phyloP scores from a whole-genome alignment of 2,113 vertebrate species.

The Paramisgurnus dabryanus region DNA sequence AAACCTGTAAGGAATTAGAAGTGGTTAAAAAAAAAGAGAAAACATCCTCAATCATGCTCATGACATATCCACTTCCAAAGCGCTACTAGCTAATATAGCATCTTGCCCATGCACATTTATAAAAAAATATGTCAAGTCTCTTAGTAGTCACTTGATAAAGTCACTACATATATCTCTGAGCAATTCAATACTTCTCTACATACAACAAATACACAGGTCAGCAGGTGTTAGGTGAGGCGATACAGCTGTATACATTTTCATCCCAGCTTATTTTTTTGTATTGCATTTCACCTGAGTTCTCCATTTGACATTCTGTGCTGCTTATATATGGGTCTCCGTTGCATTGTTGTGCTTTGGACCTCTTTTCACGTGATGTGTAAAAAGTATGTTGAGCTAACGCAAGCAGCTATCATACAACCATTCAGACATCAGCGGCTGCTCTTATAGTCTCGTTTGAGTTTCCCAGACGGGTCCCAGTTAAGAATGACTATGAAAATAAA shows the following conservation, averaged over 20 bases:
- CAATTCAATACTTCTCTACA: constrained; percentile 14
- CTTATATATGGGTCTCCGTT: constrained; percentile 14
- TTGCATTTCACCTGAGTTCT: constrained; percentile 68
- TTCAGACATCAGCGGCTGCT: background rate
- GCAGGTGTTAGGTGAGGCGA: constrained; percentile 11
- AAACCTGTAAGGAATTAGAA: constrained; percentile 4
- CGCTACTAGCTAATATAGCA: constrained; percentile 37
- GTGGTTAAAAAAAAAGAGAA: background rate
- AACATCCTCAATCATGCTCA: constrained; percentile 7
- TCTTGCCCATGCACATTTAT: constrained; percentile 40
- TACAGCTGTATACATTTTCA: constrained; percentile 44
- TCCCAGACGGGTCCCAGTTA: background rate
- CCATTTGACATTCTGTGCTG: constrained; percentile 57
- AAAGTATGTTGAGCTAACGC: constrained; percentile 6
- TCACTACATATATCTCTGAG: constrained; percentile 33
- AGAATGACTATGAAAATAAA: background rate
- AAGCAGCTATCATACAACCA: background rate
- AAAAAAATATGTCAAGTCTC: constrained; percentile 36
- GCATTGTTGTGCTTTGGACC: constrained; percentile 23
- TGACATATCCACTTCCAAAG: constrained; percentile 1
- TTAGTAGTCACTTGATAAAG: constrained; percentile 24
- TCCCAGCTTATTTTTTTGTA: constrained; percentile 37
- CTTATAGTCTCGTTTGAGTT: background rate
- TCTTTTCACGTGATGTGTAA: constrained; percentile 11
- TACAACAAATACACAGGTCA: constrained; percentile 26